These are phyloP conservation scores for Ptyas mucosa DNA, from an alignment of 2,113 vertebrate species.

Conservation along the genomic window DNA sequence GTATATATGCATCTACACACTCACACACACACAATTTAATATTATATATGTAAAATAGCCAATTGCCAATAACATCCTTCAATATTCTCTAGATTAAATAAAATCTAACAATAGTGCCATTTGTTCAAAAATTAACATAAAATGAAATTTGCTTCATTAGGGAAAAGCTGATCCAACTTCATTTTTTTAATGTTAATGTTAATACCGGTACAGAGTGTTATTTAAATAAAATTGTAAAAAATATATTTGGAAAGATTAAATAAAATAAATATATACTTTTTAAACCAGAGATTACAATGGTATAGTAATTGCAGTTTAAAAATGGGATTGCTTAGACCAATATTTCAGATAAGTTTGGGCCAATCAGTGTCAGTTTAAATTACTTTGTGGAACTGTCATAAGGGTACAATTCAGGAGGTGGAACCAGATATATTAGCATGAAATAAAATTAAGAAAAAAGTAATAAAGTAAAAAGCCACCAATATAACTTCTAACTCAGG, in stretches of 20 bases:
- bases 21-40: background rate
- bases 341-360: background rate
- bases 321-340: background rate
- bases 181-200: background rate
- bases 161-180: background rate
- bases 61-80: background rate
- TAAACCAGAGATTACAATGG: background rate
- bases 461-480: background rate
- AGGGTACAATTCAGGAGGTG: background rate
- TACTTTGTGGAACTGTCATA: background rate
- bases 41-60: background rate
- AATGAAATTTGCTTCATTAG: background rate
- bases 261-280: background rate
- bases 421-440: background rate
- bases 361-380: background rate
- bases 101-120: background rate
- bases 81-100: background rate
- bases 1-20: background rate
- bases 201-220: background rate
- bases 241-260: background rate
- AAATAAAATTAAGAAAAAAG: background rate
- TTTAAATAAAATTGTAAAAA: background rate
- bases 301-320: background rate
- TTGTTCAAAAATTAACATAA: background rate
- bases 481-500: background rate